These are phyloP conservation scores for Tigriopus japonicus DNA, from an alignment of 1,140 invertebrate species.

Conservation along the genomic window DNA sequence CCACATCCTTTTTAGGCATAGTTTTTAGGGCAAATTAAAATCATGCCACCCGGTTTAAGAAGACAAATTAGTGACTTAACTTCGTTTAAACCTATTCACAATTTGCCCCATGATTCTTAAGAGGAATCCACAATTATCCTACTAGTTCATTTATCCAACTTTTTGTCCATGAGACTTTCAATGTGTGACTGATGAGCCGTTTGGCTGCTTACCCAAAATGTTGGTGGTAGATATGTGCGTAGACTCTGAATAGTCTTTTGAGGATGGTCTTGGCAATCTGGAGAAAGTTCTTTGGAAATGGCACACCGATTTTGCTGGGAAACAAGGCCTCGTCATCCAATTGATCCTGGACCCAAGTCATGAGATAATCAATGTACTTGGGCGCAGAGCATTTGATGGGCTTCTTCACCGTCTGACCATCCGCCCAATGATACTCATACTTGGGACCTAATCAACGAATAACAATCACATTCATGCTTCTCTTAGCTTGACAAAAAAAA, in stretches of 20 bases:
- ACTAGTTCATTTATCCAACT: too few relatives aligned
- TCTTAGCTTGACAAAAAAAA: background rate
- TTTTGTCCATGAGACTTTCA: too few relatives aligned
- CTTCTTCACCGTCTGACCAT: slow-evolving; percentile 93
- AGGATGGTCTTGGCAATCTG: slow-evolving; percentile 94
- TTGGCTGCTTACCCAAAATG: slow-evolving; percentile 44
- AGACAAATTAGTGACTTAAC: too few relatives aligned
- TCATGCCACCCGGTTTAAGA: too few relatives aligned
- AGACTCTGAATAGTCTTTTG: slow-evolving; percentile 92
- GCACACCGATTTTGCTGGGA: slow-evolving; percentile 97
- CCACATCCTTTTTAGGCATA: too few relatives aligned
- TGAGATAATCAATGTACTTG: slow-evolving; percentile 97
- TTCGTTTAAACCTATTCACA: too few relatives aligned
- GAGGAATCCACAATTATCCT: too few relatives aligned
- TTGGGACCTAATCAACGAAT: slow-evolving; percentile 52
- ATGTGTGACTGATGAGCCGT: too few relatives aligned
- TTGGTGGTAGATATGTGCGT: slow-evolving; percentile 98
- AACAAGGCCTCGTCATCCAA: slow-evolving; percentile 95
- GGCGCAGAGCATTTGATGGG: slow-evolving; percentile 98
- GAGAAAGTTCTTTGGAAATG: slow-evolving; percentile 95
- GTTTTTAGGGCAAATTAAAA: too few relatives aligned
- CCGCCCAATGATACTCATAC: slow-evolving; percentile 99
- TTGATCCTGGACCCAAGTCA: slow-evolving; percentile 99
- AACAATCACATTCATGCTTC: slow-evolving; percentile 39
- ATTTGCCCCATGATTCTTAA: too few relatives aligned